Evolutionary conservation across 2,888 invertebrate species (phyloP).

Genomic region (Nymphalis polychloros): DNA sequence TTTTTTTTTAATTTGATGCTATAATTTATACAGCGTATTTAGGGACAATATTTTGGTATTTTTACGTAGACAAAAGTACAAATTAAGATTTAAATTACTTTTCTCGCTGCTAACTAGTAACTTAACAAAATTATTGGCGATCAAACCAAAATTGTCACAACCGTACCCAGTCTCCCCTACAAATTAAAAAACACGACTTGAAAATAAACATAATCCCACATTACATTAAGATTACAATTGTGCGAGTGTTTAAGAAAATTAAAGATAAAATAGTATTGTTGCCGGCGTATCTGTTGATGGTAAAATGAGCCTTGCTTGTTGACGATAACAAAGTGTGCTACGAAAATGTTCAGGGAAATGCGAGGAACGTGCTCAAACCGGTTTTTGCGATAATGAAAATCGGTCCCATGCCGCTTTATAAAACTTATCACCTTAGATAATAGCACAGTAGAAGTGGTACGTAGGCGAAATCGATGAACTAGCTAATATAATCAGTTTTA

Average conservation of each 20-base stretch:
- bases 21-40: no score
- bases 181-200: not conserved
- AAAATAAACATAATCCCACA: constrained; percentile 7
- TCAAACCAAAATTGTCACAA: no score
- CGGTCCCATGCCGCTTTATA: constrained; percentile 27
- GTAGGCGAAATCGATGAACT: not conserved
- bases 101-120: no score
- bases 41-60: no score
- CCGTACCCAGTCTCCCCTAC: no score
- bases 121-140: no score
- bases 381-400: constrained; percentile 41
- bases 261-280: constrained; percentile 28
- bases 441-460: not conserved
- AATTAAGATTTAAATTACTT: no score
- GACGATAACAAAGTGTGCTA: constrained; percentile 33
- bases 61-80: no score
- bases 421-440: constrained; percentile 14
- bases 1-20: no score
- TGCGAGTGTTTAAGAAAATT: constrained; percentile 29
- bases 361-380: constrained; percentile 41
- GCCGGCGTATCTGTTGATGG: constrained; percentile 26
- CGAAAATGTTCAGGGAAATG: constrained; percentile 40
- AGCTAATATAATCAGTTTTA: no score
- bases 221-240: constrained; percentile 34
- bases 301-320: constrained; percentile 34